These are phyloP conservation scores for Leptinotarsa rubiginosa DNA, from an alignment of 2,888 invertebrate species.

Conservation along the genomic window DNA sequence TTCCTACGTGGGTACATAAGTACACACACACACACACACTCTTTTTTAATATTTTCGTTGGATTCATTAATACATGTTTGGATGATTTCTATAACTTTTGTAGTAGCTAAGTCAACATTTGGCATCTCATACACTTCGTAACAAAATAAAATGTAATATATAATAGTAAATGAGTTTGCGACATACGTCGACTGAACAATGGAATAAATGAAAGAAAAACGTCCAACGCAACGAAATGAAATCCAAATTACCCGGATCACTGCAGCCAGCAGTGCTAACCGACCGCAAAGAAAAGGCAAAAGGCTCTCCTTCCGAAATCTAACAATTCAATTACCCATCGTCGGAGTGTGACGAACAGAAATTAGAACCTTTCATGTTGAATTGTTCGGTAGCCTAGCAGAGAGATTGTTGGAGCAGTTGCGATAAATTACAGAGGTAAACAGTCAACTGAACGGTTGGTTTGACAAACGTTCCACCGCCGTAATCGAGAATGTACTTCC, in stretches of 20 bases:
- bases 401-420: conserved; percentile 35
- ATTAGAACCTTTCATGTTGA: conserved; percentile 13
- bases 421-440: conserved; percentile 39
- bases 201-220: neutral
- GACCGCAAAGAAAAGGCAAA: neutral
- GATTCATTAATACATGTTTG: too few species aligned
- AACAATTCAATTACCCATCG: conserved; percentile 4
- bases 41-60: too few species aligned
- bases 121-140: too few species aligned
- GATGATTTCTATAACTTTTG: neutral
- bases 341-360: conserved; percentile 5
- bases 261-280: neutral
- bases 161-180: too few species aligned
- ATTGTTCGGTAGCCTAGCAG: neutral
- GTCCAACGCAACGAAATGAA: neutral
- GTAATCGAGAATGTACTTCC: conserved; percentile 34
- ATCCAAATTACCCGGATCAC: neutral
- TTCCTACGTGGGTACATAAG: too few species aligned
- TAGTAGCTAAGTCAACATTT: too few species aligned
- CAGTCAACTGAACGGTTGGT: conserved; percentile 39
- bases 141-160: too few species aligned
- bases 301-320: neutral
- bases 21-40: too few species aligned
- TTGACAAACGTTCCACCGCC: conserved; percentile 38
- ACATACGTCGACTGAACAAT: neutral